These are phyloP conservation scores for Masnerella sp. DNA, from an alignment of 2,888 invertebrate species.

Conservation along the genomic window DNA sequence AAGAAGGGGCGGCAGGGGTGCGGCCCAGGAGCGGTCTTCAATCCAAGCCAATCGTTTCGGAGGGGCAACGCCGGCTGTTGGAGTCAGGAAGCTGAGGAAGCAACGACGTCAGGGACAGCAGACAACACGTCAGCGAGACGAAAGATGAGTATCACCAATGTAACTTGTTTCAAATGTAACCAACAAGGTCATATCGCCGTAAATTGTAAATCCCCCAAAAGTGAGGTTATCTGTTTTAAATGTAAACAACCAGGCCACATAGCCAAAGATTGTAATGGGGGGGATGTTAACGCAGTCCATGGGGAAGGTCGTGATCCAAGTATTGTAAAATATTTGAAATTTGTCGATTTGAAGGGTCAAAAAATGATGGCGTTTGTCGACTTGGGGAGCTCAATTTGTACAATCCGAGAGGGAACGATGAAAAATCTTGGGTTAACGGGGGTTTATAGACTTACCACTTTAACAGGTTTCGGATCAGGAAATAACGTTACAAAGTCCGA, in stretches of 20 bases:
- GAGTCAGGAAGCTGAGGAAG: not conserved
- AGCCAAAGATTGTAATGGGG: conserved; percentile 3
- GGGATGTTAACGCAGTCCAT: not conserved
- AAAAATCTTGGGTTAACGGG: conserved; percentile 11
- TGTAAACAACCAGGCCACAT: conserved; percentile 1
- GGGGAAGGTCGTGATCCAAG: not conserved
- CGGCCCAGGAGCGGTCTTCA: not conserved
- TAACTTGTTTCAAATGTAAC: not conserved
- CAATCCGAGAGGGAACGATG: not conserved
- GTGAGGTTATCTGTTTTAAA: not conserved
- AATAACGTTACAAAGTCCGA: conserved; percentile 12
- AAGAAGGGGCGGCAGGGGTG: not conserved
- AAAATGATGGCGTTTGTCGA: not conserved
- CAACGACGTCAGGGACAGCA: not conserved
- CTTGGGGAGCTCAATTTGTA: not conserved
- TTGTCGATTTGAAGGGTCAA: not conserved
- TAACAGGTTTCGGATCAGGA: conserved; percentile 35
- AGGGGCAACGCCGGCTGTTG: not conserved
- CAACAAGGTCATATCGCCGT: not conserved
- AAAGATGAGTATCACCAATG: conserved; percentile 7
- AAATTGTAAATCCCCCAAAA: not conserved
- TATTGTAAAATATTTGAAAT: conserved; percentile 4
- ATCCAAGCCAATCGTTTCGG: not conserved
- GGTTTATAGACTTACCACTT: not conserved
- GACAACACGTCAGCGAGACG: not conserved